Conservation (phyloP, 1,140 invertebrate genomes). For the Paraescarpia echinospica region DNA sequence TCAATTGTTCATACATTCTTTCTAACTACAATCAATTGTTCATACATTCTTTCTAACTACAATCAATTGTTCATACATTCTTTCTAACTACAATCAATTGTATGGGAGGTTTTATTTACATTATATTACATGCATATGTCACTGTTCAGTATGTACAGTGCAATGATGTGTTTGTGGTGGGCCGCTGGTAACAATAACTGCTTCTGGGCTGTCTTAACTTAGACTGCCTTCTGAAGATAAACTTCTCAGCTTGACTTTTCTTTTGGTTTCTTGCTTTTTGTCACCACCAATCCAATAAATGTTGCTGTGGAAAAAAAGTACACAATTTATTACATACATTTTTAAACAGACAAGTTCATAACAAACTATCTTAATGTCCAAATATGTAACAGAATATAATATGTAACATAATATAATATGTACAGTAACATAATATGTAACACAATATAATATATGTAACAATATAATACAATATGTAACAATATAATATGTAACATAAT, state of each 20-base stretch:
- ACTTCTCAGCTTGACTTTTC: neutral
- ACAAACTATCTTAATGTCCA: too few species aligned
- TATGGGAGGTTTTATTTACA: neutral
- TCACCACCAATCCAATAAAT: neutral
- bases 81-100: neutral
- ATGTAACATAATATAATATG: too few species aligned
- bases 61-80: neutral
- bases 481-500: too few species aligned
- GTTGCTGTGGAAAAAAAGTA: neutral
- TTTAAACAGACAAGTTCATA: neutral
- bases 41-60: neutral
- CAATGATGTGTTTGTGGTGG: neutral
- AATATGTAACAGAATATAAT: too few species aligned
- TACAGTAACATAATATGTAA: too few species aligned
- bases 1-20: neutral
- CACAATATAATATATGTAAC: too few species aligned
- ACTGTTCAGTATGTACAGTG: neutral
- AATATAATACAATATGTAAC: too few species aligned
- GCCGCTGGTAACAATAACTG: neutral
- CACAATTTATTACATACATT: neutral
- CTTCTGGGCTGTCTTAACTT: neutral
- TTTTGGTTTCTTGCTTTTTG: slow-evolving; percentile 1
- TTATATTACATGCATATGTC: neutral
- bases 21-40: neutral
- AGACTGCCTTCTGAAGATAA: neutral